phyloP scores from a whole-genome alignment of 2,797 vertebrate genomes.

The Syngnathus acus region DNA sequence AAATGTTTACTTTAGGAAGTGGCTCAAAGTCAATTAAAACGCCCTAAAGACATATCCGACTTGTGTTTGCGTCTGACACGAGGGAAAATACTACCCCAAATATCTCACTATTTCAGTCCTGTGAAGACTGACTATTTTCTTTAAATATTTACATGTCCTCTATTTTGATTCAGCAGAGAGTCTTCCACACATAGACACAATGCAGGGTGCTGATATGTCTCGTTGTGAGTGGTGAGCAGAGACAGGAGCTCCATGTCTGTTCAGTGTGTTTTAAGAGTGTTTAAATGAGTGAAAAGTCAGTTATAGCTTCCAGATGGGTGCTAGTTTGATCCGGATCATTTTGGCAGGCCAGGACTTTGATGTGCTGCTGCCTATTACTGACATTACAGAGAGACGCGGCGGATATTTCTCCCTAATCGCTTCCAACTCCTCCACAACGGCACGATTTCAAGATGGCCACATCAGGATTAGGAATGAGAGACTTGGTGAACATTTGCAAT shows the following conservation, averaged over 20 bases:
- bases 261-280: slow-evolving; percentile 70
- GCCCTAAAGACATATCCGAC: slow-evolving; percentile 72
- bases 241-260: slow-evolving; percentile 67
- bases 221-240: slow-evolving; percentile 60
- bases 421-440: slow-evolving; percentile 59
- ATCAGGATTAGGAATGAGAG: background rate
- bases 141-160: slow-evolving; percentile 22
- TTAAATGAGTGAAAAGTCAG: slow-evolving; percentile 75
- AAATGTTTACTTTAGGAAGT: slow-evolving; percentile 83
- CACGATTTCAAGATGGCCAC: slow-evolving; percentile 11
- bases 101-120: background rate
- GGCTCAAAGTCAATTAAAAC: slow-evolving; percentile 88
- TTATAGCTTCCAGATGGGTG: slow-evolving; percentile 76
- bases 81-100: background rate
- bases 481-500: background rate
- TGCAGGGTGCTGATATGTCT: slow-evolving; percentile 53
- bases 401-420: slow-evolving; percentile 69
- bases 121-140: background rate
- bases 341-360: slow-evolving; percentile 75
- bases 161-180: slow-evolving; percentile 17
- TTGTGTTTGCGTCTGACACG: slow-evolving; percentile 58
- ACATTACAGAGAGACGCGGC: slow-evolving; percentile 69
- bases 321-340: slow-evolving; percentile 73
- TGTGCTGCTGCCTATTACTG: slow-evolving; percentile 76
- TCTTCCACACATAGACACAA: slow-evolving; percentile 6